Evolutionary conservation across 2,797 vertebrate species (phyloP), one percentile per base, ranked within the genome.

Genomic region (Zenarchopterus dispar): DNA sequence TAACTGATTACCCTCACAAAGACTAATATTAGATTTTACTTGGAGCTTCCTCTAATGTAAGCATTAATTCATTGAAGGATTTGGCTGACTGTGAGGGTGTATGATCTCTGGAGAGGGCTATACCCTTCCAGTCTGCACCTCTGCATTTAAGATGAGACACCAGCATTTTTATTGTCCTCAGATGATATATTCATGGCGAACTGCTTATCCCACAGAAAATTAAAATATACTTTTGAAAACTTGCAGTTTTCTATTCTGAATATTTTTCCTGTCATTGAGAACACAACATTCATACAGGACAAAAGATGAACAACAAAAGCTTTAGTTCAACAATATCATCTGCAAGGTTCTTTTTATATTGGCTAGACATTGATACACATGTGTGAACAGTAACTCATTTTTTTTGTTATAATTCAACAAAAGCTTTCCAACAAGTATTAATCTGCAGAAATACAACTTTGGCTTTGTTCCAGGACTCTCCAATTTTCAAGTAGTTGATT

Each of bases 251-350:
- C 11, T 15, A 15, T 1, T 16, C 2, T 39, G 8, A 48, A 55
- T n/a, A 65, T 45, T 45, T 23, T 56, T 61, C 41, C 28, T 63
- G 23, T 55, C 36, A 39, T 39, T 39, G 36, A 39, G 36, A 39
- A 39, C 13, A 39, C 36, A 15, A 39, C 36, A 39, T 39, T 15
- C 36, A 39, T 10, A 36, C 9, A 10, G 1, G 3, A 39, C 36
- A 39, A 39, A 39, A 39, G 36, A 39, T 39, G 1, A 36, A 36
- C 8, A 53, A 39, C n/a, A 75, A 62, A 54, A 11, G 26, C 36
- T 51, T 44, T 51, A 46, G 19, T 13, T 71, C 56, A 78, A 45
- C 46, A 58, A 42, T 11, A 41, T 56, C 47, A 59, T 24, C 41
- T 33, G 65, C 6, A 8, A 26, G 23, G 36, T 51, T 67, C 43